Evolutionary conservation across 2,113 vertebrate species (phyloP).

Genomic region (Gracilinanus agilis): DNA sequence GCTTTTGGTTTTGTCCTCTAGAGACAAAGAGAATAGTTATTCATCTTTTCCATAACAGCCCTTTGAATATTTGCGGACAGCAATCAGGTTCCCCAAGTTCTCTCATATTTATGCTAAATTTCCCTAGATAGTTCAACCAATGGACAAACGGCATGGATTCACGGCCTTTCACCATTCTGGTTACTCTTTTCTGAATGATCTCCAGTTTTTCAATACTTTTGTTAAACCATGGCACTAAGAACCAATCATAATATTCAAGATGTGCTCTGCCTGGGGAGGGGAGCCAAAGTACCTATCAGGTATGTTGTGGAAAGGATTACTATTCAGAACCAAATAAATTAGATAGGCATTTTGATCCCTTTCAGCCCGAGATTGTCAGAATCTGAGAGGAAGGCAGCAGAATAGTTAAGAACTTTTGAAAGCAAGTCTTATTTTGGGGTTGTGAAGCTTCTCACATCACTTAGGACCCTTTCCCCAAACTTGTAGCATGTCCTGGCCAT

Average conservation of each 20-base stretch:
- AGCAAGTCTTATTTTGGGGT: neutral
- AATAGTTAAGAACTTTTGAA: neutral
- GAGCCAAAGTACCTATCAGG: neutral
- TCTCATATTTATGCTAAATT: neutral
- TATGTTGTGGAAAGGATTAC: neutral
- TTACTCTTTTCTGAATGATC: neutral
- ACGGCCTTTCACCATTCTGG: neutral
- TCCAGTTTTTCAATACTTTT: neutral
- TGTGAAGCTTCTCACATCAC: neutral
- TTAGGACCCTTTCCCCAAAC: neutral
- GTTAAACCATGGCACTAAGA: neutral
- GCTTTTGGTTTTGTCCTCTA: too few species aligned
- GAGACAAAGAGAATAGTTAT: neutral
- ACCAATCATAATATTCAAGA: neutral
- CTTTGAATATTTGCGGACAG: neutral
- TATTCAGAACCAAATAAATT: neutral
- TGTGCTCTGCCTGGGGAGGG: neutral
- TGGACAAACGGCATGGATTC: neutral
- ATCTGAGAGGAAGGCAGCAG: neutral
- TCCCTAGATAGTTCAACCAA: neutral
- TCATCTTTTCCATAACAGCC: neutral
- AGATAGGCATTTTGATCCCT: neutral
- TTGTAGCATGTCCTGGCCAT: neutral
- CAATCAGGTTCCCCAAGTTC: neutral
- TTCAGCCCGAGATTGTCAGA: neutral